Base-by-base conservation (phyloP, 2,113 vertebrate genomes). In the Scophthalmus maximus region DNA sequence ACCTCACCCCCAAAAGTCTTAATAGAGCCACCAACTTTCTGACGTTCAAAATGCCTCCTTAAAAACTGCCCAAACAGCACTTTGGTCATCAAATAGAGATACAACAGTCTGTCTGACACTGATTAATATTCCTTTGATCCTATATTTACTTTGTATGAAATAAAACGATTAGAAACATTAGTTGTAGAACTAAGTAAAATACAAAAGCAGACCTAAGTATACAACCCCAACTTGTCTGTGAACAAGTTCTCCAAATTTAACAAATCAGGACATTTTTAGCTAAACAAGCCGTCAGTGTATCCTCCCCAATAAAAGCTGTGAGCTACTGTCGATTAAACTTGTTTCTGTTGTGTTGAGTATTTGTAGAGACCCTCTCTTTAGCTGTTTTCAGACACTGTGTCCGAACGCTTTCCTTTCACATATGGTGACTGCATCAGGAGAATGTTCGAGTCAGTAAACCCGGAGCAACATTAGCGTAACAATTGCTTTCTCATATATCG, bases 11-110 rank as follows among this genome's bases (percentile, higher is more conserved):
- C 17, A 67, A 67, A 68, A 56, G 32, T 8, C 44, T 3, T 8
- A n/a, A 50, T 17, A n/a, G 6, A 57, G 26, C 8, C 1, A 6
- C 11, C 17, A 7, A 8, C 29, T 34, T 55, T 62, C 27, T 59
- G 46, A 66, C 6, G 14, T 62, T 78, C 34, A 47, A 68, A 68
- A 52, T 14, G 10, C 14, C 14, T 49, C 46, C 18, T 7, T 23
- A 49, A 23, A 9, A 23, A n/a, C 42, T n/a, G 18, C 18, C 6
- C n/a, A 49, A 49, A 49, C n/a, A 23, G n/a, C 46, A 49, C 30
- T 5, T 32, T 32, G 4, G 5, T 32, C 36, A 44, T 34, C 18
- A 9, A 51, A 40, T 58, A 26, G 18, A 67, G 62, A 72, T 23
- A 30, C 8, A 38, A 22, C 12, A 46, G 29, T 58, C 29, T 17